Percentiles rank a stretch among this genome's conserved stretches.
Conservation (phyloP, 2,888 invertebrate species). For the Cataglyphis cursor region DNA sequence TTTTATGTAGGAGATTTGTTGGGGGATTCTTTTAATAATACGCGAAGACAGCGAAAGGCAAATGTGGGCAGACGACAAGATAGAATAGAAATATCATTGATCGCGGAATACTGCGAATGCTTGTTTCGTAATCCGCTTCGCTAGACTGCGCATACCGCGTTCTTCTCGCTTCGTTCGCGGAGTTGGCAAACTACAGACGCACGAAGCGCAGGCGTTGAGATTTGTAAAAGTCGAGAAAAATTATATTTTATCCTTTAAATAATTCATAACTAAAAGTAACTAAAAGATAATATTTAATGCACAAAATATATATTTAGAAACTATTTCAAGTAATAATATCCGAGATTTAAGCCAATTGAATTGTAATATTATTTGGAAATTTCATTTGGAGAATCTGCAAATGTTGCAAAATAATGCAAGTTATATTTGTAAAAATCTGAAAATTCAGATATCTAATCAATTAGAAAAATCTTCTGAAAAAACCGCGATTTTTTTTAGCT, state of each 20-base stretch:
- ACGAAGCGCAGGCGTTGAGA: background rate
- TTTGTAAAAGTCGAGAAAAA: background rate
- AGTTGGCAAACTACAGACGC: background rate
- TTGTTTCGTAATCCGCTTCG: constrained; percentile 59
- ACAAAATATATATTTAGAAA: background rate
- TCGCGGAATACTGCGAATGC: constrained; percentile 55
- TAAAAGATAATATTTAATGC: background rate
- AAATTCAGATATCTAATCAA: background rate
- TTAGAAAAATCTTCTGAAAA: background rate
- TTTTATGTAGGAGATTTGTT: background rate
- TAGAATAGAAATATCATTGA: constrained; percentile 62
- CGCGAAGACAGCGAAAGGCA: constrained; percentile 63
- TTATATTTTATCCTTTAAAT: constrained; percentile 1
- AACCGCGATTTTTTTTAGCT: background rate
- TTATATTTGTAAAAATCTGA: background rate
- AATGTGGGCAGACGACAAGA: constrained; percentile 56
- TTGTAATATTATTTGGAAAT: background rate
- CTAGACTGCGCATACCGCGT: constrained; percentile 15
- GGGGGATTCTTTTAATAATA: constrained; percentile 37
- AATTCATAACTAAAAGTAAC: background rate
- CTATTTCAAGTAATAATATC: background rate
- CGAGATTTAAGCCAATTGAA: background rate
- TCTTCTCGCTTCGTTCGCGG: background rate
- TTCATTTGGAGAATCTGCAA: background rate
- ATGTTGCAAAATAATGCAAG: background rate